Evolutionary conservation across 2,888 invertebrate genomes (phyloP).

Genomic region (Mesoligia furuncula): DNA sequence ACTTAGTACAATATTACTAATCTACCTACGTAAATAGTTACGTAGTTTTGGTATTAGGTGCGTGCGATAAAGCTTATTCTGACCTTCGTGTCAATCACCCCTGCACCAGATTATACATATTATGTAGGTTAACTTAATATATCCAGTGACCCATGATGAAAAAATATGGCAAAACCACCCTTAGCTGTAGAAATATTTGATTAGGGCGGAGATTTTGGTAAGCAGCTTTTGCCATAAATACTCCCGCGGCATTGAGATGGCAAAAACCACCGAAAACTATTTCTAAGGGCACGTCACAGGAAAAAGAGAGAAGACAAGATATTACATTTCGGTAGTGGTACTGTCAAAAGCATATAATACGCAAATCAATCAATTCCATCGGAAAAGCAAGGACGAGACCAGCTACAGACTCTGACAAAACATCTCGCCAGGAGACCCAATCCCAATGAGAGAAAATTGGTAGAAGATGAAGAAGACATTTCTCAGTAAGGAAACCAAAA

Average conservation of each 20-base stretch:
- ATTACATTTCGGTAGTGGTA: not conserved
- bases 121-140: conserved; percentile 6
- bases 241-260: no score
- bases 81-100: conserved; percentile 48
- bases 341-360: not conserved
- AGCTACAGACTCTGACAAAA: not conserved
- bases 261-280: not conserved
- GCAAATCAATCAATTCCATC: not conserved
- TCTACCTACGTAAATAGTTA: conserved; percentile 11
- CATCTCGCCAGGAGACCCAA: not conserved
- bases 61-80: conserved; percentile 34
- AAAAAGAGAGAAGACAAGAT: not conserved
- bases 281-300: not conserved
- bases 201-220: not conserved
- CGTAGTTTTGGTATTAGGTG: conserved; percentile 19
- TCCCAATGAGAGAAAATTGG: no score
- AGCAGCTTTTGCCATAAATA: not conserved
- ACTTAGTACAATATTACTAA: conserved; percentile 4
- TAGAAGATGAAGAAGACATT: not conserved
- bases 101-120: conserved; percentile 39
- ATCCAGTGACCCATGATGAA: conserved; percentile 4
- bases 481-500: not conserved
- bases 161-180: conserved; percentile 3
- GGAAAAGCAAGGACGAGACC: not conserved
- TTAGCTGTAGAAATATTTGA: not conserved